Evolutionary conservation across 2,888 invertebrate species (phyloP), one percentile per base, ranked within the genome.

Genomic region (Glaucopsyche alexis): DNA sequence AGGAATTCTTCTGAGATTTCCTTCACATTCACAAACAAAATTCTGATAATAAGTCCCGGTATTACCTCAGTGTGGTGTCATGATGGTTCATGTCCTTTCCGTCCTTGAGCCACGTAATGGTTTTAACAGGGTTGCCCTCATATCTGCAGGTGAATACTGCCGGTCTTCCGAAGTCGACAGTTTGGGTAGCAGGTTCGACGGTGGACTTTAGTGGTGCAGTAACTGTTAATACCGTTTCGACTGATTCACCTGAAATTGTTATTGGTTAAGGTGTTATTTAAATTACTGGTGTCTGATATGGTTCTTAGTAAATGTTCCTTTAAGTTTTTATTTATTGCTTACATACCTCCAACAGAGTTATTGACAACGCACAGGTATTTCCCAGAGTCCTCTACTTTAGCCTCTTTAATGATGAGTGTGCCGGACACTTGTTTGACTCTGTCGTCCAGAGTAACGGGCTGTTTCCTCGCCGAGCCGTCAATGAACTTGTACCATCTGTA

Each of bases 401-500:
- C 98, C 84, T 98, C 97, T 78, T 96, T 95, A 79, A 99, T 98
- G 79, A 98, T 97, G 80, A 99, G 93, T 76, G 98, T 98, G 74
- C 98, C 98, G 76, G 98, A 98, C 16, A 98, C 97, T 93, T 98
- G 98, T 82, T 97, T 97, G 29, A 98, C 96, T 81, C 98, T 95
- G 76, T 98, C 98, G 85, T 97, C 96, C 78, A 98, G 91, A 52
- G 95, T 94, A n/a, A 98, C 97, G n/a, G 97, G 96, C 86, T 97
- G 97, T 85, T 97, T 97, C 73, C 97, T 94, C 5, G 95, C 95
- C 0, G 97, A 96, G 72, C 97, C 97, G 80, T 98, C 98, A 81
- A 97, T 95, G 89, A 98, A 98, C 87, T 98, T 98, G 91, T 97
- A 98, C 98, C 98, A 98, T 94, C 98, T 98, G 95, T 14, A 96